phyloP scores from a whole-genome alignment of 2,113 vertebrate species.

The Prolemur simus region DNA sequence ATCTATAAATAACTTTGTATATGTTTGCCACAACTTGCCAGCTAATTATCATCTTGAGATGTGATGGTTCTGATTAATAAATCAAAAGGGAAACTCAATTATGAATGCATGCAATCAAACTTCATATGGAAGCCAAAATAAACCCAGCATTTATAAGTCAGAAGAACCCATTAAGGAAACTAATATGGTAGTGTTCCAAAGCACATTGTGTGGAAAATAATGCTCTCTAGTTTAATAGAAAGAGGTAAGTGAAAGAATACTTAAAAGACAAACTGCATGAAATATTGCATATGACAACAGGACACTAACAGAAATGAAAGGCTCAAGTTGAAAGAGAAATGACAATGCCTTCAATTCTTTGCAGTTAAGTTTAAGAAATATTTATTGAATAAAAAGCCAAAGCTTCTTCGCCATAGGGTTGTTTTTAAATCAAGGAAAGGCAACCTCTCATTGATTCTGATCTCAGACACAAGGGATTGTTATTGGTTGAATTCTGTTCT shows the following conservation, averaged over 20 bases:
- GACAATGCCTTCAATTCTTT: neutral
- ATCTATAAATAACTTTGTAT: conserved; percentile 57
- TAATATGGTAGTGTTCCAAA: conserved; percentile 30
- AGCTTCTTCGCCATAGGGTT: neutral
- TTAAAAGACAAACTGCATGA: neutral
- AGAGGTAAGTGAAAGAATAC: neutral
- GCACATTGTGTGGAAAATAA: conserved; percentile 12
- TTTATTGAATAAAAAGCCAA: neutral
- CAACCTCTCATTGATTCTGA: neutral
- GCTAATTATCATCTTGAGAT: conserved; percentile 72
- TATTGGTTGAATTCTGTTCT: neutral
- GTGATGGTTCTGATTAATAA: conserved; percentile 76
- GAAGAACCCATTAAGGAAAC: conserved; percentile 56
- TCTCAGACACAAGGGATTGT: neutral
- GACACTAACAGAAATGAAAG: neutral
- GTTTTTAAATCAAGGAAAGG: neutral
- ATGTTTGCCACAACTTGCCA: conserved; percentile 61
- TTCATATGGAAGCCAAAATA: conserved; percentile 65
- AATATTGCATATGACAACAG: neutral
- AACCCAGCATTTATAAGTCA: conserved; percentile 62
- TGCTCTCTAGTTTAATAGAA: neutral
- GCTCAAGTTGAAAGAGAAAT: conserved; percentile 35
- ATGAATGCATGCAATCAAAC: conserved; percentile 71
- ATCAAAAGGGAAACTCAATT: conserved; percentile 65
- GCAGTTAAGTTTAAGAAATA: neutral